Percentiles rank a stretch among this genome's conserved stretches.
phyloP scores from a whole-genome alignment of 2,113 vertebrate genomes.

The Hucho hucho region DNA sequence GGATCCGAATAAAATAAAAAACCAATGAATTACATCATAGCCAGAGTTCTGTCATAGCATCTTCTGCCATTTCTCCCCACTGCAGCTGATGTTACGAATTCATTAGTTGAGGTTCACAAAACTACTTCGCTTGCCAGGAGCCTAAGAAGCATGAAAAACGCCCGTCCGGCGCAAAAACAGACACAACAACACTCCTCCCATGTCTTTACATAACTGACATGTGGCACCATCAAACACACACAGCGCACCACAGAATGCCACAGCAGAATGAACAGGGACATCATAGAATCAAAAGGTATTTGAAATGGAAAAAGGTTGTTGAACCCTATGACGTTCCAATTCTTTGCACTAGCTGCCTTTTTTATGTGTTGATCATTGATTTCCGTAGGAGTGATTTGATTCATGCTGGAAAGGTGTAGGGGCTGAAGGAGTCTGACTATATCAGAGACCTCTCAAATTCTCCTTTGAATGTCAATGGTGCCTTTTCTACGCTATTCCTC shows the following conservation, averaged over 20 bases:
- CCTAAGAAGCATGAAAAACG: background rate
- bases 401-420: constrained; percentile 2
- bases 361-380: constrained; percentile 23
- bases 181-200: background rate
- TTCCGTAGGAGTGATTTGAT: constrained; percentile 13
- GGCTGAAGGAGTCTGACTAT: background rate
- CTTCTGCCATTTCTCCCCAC: background rate
- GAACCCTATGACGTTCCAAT: background rate
- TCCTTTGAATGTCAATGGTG: background rate
- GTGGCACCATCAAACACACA: background rate
- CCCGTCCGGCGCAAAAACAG: background rate
- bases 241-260: background rate
- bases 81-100: background rate
- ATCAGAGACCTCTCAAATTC: background rate
- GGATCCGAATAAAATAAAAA: too few species aligned
- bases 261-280: background rate
- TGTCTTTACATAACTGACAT: background rate
- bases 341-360: constrained; percentile 11
- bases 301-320: background rate
- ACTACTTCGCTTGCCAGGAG: background rate
- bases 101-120: background rate
- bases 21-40: too few species aligned
- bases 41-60: background rate
- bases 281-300: constrained; percentile 2
- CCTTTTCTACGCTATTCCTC: too few species aligned